Percentiles rank a stretch among this genome's conserved stretches.
These are phyloP conservation scores for Tragelaphus scriptus DNA, from an alignment of 2,113 vertebrate species.

Conservation along the genomic window DNA sequence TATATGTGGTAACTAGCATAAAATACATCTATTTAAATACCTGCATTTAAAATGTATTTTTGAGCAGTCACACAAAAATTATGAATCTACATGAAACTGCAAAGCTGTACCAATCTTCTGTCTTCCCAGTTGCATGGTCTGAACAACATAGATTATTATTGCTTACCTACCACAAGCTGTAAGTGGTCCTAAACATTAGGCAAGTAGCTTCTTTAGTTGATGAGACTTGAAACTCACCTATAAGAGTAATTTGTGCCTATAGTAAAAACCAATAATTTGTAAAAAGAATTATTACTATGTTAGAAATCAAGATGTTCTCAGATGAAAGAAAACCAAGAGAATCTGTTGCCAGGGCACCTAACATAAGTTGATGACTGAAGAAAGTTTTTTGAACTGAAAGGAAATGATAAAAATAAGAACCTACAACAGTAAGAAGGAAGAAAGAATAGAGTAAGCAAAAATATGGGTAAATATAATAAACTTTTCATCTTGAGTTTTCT, in stretches of 20 bases:
- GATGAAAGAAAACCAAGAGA: background rate
- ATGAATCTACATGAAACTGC: background rate
- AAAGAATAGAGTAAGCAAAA: background rate
- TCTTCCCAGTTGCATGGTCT: background rate
- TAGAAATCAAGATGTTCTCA: background rate
- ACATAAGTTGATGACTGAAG: background rate
- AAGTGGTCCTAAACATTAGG: background rate
- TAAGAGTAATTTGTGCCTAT: background rate
- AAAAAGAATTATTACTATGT: background rate
- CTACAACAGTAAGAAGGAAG: background rate
- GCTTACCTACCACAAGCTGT: background rate
- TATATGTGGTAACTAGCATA: background rate
- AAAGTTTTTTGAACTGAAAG: background rate
- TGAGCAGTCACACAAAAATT: background rate
- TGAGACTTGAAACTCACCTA: background rate
- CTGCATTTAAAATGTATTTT: background rate
- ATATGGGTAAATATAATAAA: background rate
- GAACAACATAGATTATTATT: background rate
- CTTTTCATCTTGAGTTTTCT: background rate
- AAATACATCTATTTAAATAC: background rate
- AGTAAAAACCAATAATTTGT: background rate
- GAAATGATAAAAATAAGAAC: background rate
- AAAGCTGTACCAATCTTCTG: background rate
- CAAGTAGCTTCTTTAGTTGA: background rate
- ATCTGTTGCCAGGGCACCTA: background rate